These are phyloP conservation scores for Coregonus suidteri DNA, from an alignment of 2,797 vertebrate species.

Conservation along the genomic window DNA sequence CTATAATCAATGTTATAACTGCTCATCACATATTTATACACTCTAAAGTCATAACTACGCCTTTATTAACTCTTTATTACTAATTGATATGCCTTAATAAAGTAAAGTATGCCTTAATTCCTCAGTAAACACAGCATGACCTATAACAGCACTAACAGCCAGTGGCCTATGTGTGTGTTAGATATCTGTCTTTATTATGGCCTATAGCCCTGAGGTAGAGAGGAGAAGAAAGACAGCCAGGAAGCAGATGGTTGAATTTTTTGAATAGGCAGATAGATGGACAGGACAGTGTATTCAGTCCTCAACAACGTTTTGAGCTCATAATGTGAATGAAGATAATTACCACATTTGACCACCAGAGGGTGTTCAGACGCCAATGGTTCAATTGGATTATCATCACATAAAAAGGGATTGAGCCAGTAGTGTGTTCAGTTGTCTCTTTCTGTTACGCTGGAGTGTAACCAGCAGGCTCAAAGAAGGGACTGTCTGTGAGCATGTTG, in stretches of 20 bases:
- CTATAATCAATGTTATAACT: no score
- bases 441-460: neutral
- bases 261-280: neutral
- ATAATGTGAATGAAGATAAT: no score
- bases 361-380: conserved; percentile 43
- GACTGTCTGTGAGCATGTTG: neutral
- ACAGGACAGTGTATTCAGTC: neutral
- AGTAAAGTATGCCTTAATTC: no score
- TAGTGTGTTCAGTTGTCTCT: neutral
- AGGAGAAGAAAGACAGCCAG: conserved; percentile 19
- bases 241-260: conserved; percentile 14
- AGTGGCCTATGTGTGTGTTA: conserved; percentile 4
- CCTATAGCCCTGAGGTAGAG: neutral
- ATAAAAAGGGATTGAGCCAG: neutral
- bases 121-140: neutral
- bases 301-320: conserved; percentile 7
- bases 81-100: no score
- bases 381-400: neutral
- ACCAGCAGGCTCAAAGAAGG: neutral
- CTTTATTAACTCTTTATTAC: no score
- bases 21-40: no score
- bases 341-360: conserved; percentile 55
- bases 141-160: neutral
- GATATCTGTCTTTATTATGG: conserved; percentile 14
- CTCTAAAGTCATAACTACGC: no score